phyloP scores from a whole-genome alignment of 30 jellyfish, hydroid and myxozoan species.

The Aurelia sp. region DNA sequence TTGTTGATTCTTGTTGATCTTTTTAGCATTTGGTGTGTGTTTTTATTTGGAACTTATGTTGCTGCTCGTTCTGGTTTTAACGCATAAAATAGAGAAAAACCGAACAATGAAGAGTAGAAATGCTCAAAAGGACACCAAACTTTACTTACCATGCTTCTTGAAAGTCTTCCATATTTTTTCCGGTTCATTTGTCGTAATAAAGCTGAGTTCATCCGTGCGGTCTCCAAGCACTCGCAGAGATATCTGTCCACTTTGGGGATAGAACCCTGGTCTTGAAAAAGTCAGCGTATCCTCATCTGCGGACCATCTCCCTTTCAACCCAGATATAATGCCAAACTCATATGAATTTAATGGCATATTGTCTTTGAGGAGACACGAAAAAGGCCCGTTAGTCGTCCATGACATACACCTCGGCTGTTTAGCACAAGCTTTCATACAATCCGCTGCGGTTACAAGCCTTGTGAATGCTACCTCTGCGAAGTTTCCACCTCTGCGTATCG shows the following conservation, averaged over 20 bases:
- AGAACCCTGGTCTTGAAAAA: constrained; percentile 88
- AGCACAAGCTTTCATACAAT: constrained; percentile 97
- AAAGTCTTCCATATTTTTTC: constrained; percentile 83
- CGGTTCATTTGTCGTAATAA: constrained; percentile 75
- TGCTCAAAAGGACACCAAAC: no score
- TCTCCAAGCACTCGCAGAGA: constrained; percentile 76
- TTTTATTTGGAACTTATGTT: no score
- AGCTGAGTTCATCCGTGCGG: constrained; percentile 53
- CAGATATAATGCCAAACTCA: constrained; percentile 97
- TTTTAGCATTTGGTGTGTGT: no score
- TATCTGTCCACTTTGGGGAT: constrained; percentile 93
- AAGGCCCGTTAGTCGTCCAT: constrained; percentile 99
- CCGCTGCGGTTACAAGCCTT: constrained; percentile 91
- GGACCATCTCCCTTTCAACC: constrained; percentile 92
- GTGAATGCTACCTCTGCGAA: constrained; percentile 91
- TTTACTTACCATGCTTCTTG: constrained; percentile 70
- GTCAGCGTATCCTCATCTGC: constrained; percentile 66
- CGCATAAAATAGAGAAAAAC: no score
- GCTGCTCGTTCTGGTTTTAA: no score
- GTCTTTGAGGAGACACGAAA: constrained; percentile 96
- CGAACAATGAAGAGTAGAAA: no score
- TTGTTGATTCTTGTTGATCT: no score
- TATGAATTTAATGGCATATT: constrained; percentile 94
- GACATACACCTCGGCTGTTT: constrained; percentile 91
- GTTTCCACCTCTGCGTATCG: constrained; percentile 94